These are phyloP conservation scores for Grammomys dolichurus DNA, from an alignment of 2,113 vertebrate genomes.

Conservation along the genomic window DNA sequence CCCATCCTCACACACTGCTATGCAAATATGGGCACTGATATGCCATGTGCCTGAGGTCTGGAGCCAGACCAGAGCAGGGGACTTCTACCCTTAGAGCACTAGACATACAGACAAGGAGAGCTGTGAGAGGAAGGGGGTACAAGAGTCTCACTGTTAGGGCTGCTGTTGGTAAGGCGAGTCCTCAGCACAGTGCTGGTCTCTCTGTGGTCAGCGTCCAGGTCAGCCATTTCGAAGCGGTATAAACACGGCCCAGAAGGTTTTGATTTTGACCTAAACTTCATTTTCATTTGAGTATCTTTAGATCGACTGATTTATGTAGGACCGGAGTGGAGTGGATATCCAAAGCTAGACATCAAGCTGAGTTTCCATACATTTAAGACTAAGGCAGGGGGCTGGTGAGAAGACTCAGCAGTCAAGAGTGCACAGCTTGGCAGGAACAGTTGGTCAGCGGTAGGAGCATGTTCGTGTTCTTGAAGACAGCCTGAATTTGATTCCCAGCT, in stretches of 20 bases:
- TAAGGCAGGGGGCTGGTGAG: not conserved
- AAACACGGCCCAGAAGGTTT: not conserved
- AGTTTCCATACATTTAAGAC: not conserved
- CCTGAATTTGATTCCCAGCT: not conserved
- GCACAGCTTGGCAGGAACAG: not conserved
- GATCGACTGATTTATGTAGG: not conserved
- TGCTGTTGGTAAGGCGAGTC: not conserved
- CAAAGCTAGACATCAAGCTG: not conserved
- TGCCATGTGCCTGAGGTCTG: not conserved
- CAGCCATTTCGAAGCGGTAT: not conserved
- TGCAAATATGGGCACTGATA: not conserved
- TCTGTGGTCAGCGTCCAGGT: not conserved
- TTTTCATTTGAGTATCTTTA: not conserved
- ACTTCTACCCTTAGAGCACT: not conserved
- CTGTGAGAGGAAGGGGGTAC: not conserved
- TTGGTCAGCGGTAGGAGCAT: not conserved
- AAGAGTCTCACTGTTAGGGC: not conserved
- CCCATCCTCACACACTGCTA: too few relatives aligned
- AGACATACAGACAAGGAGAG: not conserved
- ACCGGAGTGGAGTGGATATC: not conserved
- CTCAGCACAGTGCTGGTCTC: not conserved
- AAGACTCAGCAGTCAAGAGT: not conserved
- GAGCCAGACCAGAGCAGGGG: not conserved
- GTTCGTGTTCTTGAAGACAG: not conserved
- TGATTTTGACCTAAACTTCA: not conserved